These are phyloP conservation scores for Diploscapter pachys DNA, from an alignment of 1,140 invertebrate species.

Conservation along the genomic window DNA sequence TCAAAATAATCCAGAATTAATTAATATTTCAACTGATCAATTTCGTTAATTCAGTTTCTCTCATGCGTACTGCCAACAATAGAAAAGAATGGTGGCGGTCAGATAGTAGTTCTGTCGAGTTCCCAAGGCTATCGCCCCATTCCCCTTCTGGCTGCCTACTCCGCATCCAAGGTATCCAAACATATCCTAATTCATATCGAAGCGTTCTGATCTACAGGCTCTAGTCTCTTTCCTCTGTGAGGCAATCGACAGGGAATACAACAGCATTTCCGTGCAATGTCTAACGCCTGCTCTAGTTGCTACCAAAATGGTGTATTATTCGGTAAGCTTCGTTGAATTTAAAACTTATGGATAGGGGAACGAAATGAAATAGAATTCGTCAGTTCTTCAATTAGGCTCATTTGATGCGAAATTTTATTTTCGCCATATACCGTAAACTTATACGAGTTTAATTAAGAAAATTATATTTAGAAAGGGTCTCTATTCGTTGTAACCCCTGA, in stretches of 20 bases:
- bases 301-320: conserved; percentile 57
- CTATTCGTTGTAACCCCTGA: conserved; percentile 54
- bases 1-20: not conserved
- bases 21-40: no score
- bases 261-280: conserved; percentile 50
- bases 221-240: conserved; percentile 50
- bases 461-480: conserved; percentile 39
- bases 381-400: no score
- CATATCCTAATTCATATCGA: conserved; percentile 5
- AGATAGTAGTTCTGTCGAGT: conserved; percentile 55
- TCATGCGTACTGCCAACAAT: conserved; percentile 51
- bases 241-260: conserved; percentile 52
- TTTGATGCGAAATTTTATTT: not conserved
- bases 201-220: conserved; percentile 37
- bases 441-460: conserved; percentile 11
- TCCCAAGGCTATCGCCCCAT: conserved; percentile 52
- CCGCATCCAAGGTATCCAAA: conserved; percentile 40
- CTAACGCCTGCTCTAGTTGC: conserved; percentile 52
- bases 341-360: not conserved
- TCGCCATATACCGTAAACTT: not conserved
- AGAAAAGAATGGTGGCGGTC: conserved; percentile 50
- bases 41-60: conserved; percentile 41
- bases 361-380: no score
- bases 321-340: conserved; percentile 27
- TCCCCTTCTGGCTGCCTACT: conserved; percentile 52